Evolutionary conservation across 2,888 invertebrate genomes (phyloP).

Genomic region (Pycnomerus fuliginosus): DNA sequence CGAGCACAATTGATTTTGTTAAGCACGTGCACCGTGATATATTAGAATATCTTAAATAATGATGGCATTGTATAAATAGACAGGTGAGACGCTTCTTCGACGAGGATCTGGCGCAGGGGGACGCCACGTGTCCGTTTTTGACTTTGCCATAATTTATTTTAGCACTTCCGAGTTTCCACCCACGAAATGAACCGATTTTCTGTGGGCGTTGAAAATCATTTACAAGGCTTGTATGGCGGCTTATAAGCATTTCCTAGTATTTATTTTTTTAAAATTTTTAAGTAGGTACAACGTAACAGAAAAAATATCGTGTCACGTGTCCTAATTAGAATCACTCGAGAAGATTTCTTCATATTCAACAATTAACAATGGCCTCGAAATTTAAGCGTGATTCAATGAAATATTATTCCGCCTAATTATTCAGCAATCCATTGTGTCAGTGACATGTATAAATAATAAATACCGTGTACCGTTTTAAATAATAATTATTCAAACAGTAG

Average conservation of each 20-base stretch:
- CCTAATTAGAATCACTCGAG: no score
- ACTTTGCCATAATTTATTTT: conserved; percentile 11
- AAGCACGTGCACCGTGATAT: conserved; percentile 52
- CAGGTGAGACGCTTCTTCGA: conserved; percentile 22
- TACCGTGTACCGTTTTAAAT: conserved; percentile 18
- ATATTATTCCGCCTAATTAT: conserved; percentile 18
- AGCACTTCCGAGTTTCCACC: no score
- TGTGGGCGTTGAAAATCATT: no score
- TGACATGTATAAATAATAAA: conserved; percentile 23
- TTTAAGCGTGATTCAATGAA: conserved; percentile 8
- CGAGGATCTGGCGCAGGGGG: conserved; percentile 2
- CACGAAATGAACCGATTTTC: no score
- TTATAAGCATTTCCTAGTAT: no score
- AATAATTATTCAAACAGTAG: conserved; percentile 22
- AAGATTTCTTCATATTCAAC: no score
- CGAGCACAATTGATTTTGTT: conserved; percentile 49
- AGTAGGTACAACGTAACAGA: no score
- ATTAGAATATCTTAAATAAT: conserved; percentile 52
- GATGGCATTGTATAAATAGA: conserved; percentile 46
- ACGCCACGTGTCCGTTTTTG: conserved; percentile 9
- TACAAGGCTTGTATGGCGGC: no score
- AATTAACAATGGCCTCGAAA: conserved; percentile 8
- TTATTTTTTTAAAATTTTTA: no score
- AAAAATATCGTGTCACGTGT: no score
- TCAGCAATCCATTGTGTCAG: conserved; percentile 15